These are phyloP conservation scores for Serilophus lunatus DNA, from an alignment of 2,113 vertebrate species.

Conservation along the genomic window DNA sequence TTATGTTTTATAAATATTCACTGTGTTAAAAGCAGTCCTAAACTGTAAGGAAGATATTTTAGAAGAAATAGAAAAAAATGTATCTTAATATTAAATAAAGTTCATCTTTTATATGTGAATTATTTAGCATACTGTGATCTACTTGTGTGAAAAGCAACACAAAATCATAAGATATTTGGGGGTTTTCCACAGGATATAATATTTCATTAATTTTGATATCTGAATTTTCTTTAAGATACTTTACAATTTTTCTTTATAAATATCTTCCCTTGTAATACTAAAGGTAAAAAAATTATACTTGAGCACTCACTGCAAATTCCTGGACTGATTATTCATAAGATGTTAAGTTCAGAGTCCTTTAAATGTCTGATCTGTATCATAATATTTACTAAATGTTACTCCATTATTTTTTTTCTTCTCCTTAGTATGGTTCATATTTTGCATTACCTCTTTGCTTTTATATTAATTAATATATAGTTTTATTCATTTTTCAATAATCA, in stretches of 20 bases:
- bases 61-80: neutral
- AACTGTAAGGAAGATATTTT: neutral
- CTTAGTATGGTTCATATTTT: neutral
- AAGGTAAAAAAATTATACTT: neutral
- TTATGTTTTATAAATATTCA: neutral
- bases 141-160: neutral
- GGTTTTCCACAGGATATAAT: neutral
- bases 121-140: neutral
- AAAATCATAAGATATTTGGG: neutral
- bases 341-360: neutral
- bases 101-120: neutral
- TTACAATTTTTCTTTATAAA: neutral
- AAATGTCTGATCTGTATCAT: neutral
- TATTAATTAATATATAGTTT: neutral
- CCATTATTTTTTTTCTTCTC: accelerated
- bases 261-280: neutral
- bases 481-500: neutral
- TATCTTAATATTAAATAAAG: neutral
- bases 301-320: neutral
- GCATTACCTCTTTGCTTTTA: neutral
- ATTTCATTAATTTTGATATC: neutral
- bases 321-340: neutral
- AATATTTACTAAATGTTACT: neutral
- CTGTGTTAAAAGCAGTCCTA: neutral
- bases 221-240: neutral